A percentile compares a stretch with the other conserved stretches of the same genome.
Conservation (phyloP, 1,140 invertebrate genomes). For the Adelges cooleyi region DNA sequence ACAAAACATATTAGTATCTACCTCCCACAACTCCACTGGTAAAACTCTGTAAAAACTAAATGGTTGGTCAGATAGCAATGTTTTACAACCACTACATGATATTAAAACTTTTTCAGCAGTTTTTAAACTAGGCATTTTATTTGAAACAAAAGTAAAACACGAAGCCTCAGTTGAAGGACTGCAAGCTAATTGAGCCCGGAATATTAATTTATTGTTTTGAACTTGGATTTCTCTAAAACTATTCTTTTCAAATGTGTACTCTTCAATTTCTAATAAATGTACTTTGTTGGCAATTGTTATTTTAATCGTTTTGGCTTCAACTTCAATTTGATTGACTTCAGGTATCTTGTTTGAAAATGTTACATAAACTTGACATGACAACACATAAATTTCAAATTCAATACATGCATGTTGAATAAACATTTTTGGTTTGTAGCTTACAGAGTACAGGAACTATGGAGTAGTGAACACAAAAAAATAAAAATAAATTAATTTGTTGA, state of each 20-base stretch:
- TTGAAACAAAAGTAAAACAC: conserved; percentile 2
- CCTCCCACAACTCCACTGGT: conserved; percentile 4
- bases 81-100: background rate
- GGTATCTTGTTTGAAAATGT: conserved; percentile 14
- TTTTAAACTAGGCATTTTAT: conserved; percentile 1
- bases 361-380: conserved; percentile 25
- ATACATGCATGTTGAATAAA: conserved; percentile 21
- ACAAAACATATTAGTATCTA: conserved; percentile 17
- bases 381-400: conserved; percentile 22
- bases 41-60: conserved; percentile 11
- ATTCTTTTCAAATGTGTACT: conserved; percentile 5
- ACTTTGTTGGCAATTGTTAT: background rate
- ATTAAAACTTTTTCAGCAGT: background rate
- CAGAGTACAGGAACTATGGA: no score
- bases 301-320: conserved; percentile 10
- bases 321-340: conserved; percentile 1
- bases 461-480: no score
- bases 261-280: background rate
- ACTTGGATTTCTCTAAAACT: conserved; percentile 5
- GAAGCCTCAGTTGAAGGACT: background rate
- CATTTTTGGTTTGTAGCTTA: background rate
- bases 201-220: background rate
- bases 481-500: no score
- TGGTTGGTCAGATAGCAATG: background rate
- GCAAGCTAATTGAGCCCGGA: conserved; percentile 10